Conservation (phyloP, 2,797 vertebrate genomes). For the Pyrocephalus nanus region DNA sequence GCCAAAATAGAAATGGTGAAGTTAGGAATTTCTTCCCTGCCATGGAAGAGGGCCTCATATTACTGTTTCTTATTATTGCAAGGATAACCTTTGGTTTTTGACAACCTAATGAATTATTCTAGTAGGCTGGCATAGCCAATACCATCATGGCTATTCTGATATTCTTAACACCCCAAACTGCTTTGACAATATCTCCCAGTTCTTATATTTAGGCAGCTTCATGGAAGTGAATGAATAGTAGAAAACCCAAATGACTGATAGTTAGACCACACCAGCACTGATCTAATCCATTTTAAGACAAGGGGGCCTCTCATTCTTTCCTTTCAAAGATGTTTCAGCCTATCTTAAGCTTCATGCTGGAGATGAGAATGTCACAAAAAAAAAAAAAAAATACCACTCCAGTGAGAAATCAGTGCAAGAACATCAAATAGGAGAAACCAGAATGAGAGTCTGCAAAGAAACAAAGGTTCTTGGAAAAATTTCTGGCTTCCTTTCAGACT, state of each 20-base stretch:
- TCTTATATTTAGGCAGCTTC: neutral
- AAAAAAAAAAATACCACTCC: neutral
- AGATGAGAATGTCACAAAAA: neutral
- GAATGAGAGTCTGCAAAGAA: neutral
- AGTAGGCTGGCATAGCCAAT: neutral
- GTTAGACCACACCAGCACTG: neutral
- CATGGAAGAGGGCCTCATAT: neutral
- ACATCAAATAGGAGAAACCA: slow-evolving; percentile 21
- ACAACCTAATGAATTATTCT: neutral
- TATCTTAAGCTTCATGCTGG: neutral
- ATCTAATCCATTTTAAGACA: neutral
- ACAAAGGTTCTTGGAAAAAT: slow-evolving; percentile 3
- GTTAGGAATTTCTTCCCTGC: neutral
- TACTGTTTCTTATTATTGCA: neutral
- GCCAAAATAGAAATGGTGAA: neutral
- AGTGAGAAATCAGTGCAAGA: neutral
- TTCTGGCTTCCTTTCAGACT: slow-evolving; percentile 2
- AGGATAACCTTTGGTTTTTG: neutral
- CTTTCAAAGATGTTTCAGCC: neutral
- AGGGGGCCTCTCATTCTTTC: neutral
- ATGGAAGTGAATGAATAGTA: neutral
- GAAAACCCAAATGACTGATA: neutral
- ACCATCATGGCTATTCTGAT: neutral
- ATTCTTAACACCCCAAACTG: neutral
- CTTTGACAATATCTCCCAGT: neutral